Percentiles rank a stretch among this genome's conserved stretches.
Conservation (phyloP, 1,140 invertebrate species). For the Rhopalosiphum maidis region DNA sequence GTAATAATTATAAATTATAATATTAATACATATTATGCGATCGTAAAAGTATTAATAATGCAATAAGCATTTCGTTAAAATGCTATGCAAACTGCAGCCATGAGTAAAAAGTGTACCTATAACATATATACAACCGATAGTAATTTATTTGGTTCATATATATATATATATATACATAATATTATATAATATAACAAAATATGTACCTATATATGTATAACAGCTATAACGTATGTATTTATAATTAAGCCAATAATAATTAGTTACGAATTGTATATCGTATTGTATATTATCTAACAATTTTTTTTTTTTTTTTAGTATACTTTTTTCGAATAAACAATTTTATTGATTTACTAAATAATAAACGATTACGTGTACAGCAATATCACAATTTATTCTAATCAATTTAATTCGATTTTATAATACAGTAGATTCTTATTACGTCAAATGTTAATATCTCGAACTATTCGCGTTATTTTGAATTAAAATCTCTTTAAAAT, state of each 20-base stretch:
- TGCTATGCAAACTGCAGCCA: not conserved
- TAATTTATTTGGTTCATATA: not conserved
- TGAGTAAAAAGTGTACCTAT: not conserved
- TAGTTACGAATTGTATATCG: not conserved
- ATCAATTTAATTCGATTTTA: not conserved
- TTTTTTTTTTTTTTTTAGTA: slow-evolving; percentile 27
- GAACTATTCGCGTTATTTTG: not conserved
- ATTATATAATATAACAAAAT: not conserved
- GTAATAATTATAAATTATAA: not conserved
- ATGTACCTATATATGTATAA: not conserved
- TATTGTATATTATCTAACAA: not conserved
- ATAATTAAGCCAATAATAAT: slow-evolving; percentile 15
- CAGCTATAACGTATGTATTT: slow-evolving; percentile 1
- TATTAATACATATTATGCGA: not conserved
- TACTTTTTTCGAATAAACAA: slow-evolving; percentile 9
- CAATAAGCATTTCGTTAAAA: slow-evolving; percentile 9
- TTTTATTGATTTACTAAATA: not conserved
- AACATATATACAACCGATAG: not conserved
- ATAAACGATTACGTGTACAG: slow-evolving; percentile 32
- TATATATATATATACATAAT: no score
- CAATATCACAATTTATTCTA: slow-evolving; percentile 42
- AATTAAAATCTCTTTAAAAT: not conserved
- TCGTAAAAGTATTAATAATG: not conserved
- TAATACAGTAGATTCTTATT: not conserved
- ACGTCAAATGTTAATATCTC: not conserved